Percentiles rank a stretch among this genome's conserved stretches.
Evolutionary conservation across 2,113 vertebrate species (phyloP).

Genomic region (Dicerorhinus sumatrensis): DNA sequence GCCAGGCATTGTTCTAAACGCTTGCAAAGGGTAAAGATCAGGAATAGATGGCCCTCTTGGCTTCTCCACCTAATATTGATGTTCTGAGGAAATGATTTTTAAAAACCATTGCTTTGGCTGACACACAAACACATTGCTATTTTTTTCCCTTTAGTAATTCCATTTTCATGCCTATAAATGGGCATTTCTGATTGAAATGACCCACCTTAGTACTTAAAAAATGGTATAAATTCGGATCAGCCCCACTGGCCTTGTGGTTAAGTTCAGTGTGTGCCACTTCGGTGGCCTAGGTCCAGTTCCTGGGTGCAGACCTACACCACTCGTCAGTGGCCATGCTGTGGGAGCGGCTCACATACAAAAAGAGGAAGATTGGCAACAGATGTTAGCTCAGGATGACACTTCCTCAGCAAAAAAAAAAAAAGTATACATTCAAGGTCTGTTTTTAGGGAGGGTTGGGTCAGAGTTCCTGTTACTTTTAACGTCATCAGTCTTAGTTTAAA

Average conservation of each 20-base stretch:
- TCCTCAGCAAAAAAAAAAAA: no score
- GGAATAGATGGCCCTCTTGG: not conserved
- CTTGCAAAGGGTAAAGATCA: not conserved
- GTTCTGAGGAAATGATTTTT: not conserved
- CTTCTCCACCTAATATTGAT: not conserved
- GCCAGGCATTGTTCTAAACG: not conserved
- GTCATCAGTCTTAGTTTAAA: not conserved
- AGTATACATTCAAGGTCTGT: not conserved
- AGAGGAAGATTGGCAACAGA: no score
- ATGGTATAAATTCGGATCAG: not conserved
- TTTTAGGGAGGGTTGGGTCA: not conserved
- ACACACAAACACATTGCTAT: not conserved
- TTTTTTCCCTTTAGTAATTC: not conserved
- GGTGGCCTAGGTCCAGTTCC: no score
- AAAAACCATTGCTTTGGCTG: not conserved
- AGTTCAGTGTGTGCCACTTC: no score
- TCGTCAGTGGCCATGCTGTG: no score
- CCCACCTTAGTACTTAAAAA: not conserved
- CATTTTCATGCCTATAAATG: not conserved
- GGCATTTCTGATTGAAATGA: conserved; percentile 6
- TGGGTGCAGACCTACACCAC: no score
- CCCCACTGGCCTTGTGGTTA: no score
- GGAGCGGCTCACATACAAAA: no score
- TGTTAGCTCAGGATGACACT: no score
- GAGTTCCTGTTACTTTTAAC: not conserved